Evolutionary conservation across 1,140 invertebrate genomes (phyloP).

Genomic region (Paraescarpia echinospica): DNA sequence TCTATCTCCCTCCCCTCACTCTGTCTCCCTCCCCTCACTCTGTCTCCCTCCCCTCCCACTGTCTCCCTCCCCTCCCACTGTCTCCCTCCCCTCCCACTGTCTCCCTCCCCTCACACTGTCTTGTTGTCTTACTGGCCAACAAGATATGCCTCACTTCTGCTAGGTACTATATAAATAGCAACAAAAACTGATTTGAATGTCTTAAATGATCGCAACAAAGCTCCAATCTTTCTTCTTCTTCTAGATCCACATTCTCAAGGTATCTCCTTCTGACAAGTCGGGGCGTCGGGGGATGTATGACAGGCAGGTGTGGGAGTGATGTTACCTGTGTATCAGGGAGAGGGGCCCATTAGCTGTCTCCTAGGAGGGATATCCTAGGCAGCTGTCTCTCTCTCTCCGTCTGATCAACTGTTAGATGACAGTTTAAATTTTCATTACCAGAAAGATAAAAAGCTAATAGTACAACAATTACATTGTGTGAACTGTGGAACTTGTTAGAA

Average conservation of each 20-base stretch:
- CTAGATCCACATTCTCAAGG: neutral
- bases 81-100: too few species aligned
- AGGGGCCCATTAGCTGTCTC: neutral
- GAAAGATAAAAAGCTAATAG: too few species aligned
- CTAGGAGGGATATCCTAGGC: neutral
- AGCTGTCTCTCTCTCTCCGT: neutral
- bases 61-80: too few species aligned
- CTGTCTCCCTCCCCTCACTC: too few species aligned
- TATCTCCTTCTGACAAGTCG: neutral
- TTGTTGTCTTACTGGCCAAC: too few species aligned
- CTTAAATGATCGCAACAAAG: neutral
- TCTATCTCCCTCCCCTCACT: too few species aligned
- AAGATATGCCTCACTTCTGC: neutral
- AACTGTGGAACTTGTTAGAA: too few species aligned
- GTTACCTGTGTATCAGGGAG: neutral
- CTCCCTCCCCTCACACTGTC: too few species aligned
- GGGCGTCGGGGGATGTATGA: neutral
- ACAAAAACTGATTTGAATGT: neutral
- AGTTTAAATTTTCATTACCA: too few species aligned
- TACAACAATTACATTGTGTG: too few species aligned
- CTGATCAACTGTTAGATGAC: neutral
- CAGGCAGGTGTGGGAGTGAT: neutral
- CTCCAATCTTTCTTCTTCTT: neutral
- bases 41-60: too few species aligned
- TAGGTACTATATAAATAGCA: neutral